Conservation (phyloP, 2,797 vertebrate genomes). For the Apodemus agrarius region DNA sequence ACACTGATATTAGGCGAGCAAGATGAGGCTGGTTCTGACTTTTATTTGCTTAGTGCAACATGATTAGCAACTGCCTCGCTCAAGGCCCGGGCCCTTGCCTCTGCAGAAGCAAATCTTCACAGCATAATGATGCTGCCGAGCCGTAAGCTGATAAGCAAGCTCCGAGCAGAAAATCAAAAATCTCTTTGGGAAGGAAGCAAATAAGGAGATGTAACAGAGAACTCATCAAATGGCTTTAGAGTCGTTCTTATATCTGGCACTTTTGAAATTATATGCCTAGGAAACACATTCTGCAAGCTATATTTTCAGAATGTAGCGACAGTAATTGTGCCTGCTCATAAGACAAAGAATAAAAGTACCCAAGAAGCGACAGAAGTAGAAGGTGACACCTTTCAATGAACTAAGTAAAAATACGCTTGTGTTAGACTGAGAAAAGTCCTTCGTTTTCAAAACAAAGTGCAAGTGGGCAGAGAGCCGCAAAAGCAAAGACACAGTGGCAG, state of each 20-base stretch:
- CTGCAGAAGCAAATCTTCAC: constrained; percentile 69
- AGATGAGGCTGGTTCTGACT: constrained; percentile 80
- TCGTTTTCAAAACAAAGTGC: background rate
- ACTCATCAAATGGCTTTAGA: constrained; percentile 68
- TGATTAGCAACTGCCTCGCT: constrained; percentile 75
- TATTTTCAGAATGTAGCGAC: constrained; percentile 69
- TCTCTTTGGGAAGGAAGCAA: constrained; percentile 79
- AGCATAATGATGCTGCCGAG: constrained; percentile 63
- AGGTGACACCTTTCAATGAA: constrained; percentile 75
- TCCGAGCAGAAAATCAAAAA: constrained; percentile 77
- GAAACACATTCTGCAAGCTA: constrained; percentile 58
- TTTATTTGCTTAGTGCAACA: constrained; percentile 84
- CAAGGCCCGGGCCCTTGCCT: constrained; percentile 71
- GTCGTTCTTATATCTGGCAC: constrained; percentile 69
- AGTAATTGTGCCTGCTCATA: constrained; percentile 70
- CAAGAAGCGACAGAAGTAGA: constrained; percentile 67
- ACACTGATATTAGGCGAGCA: constrained; percentile 83
- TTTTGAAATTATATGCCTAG: constrained; percentile 73
- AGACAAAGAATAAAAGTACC: constrained; percentile 77
- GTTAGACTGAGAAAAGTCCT: constrained; percentile 64
- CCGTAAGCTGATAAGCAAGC: constrained; percentile 74
- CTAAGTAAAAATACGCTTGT: constrained; percentile 57
- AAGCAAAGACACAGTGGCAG: constrained; percentile 59
- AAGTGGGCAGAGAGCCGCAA: constrained; percentile 40
- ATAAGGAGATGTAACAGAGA: constrained; percentile 72